phyloP scores from a whole-genome alignment of 2,888 invertebrate species.

The Lymantria monacha region DNA sequence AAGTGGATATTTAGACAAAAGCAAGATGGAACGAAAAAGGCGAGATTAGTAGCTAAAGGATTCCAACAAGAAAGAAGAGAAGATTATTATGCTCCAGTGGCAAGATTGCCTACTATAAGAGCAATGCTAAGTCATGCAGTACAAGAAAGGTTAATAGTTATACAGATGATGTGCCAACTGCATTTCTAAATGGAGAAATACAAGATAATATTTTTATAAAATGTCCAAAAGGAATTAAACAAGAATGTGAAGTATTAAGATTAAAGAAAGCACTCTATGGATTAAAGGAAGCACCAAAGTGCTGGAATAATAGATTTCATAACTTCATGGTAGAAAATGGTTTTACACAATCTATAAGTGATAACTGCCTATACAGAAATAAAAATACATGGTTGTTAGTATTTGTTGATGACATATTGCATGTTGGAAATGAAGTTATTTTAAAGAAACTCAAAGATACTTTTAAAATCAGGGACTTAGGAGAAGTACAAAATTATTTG shows the following conservation, averaged over 20 bases:
- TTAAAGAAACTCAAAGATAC: neutral
- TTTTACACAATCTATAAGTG: neutral
- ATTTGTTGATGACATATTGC: neutral
- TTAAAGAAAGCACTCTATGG: neutral
- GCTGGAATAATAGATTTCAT: neutral
- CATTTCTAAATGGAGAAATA: conserved; percentile 1
- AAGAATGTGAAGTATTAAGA: neutral
- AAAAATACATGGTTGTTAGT: neutral
- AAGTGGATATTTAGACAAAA: no score
- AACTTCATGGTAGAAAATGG: neutral
- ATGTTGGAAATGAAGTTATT: neutral
- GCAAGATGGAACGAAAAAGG: no score
- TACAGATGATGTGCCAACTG: neutral
- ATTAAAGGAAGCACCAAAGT: neutral
- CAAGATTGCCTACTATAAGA: conserved; percentile 1
- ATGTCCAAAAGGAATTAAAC: neutral
- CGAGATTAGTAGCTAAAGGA: neutral
- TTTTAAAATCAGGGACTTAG: neutral
- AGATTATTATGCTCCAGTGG: neutral
- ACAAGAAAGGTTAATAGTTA: neutral
- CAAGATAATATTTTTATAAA: neutral
- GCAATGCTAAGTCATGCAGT: neutral
- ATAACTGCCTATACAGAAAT: neutral
- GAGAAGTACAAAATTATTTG: neutral
- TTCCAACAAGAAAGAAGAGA: neutral